Percentiles rank a stretch among this genome's conserved stretches.
phyloP scores from a whole-genome alignment of 2,888 invertebrate species.

The Scelioninae gen. 2 region DNA sequence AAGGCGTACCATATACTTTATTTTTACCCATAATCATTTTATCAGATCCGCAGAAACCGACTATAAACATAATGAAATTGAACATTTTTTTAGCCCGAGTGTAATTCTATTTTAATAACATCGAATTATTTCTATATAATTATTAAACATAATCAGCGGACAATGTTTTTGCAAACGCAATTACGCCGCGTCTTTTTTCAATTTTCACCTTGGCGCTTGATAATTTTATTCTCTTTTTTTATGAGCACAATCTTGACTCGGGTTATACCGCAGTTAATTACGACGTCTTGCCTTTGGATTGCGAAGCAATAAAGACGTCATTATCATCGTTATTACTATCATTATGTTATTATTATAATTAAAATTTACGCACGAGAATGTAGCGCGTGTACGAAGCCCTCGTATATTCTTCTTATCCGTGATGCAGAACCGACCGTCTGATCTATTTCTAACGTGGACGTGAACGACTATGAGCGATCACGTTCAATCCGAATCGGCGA shows the following conservation, averaged over 20 bases:
- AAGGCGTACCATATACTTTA: constrained; percentile 41
- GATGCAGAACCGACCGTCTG: constrained; percentile 56
- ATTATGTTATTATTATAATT: constrained; percentile 62
- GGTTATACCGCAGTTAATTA: constrained; percentile 60
- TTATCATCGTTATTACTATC: constrained; percentile 62
- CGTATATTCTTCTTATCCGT: constrained; percentile 54
- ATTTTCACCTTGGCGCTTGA: constrained; percentile 60
- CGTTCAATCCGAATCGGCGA: constrained; percentile 21
- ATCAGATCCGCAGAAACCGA: constrained; percentile 48
- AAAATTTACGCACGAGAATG: constrained; percentile 60
- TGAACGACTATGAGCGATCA: constrained; percentile 34
- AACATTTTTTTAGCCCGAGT: constrained; percentile 35
- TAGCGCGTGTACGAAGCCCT: constrained; percentile 48
- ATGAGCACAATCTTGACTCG: constrained; percentile 57
- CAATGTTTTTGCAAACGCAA: constrained; percentile 56
- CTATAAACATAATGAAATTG: constrained; percentile 56
- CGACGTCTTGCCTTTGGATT: constrained; percentile 60
- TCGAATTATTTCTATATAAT: constrained; percentile 59
- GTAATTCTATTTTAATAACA: constrained; percentile 53
- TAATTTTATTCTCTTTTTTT: constrained; percentile 60
- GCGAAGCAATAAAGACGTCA: constrained; percentile 62
- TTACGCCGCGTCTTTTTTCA: constrained; percentile 54
- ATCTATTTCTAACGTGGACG: constrained; percentile 57
- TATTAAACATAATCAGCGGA: constrained; percentile 55
- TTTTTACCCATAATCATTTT: constrained; percentile 50